Evolutionary conservation across 2,888 invertebrate species (phyloP), one percentile per base, ranked within the genome.

Genomic region (Herminia tarsipennalis): DNA sequence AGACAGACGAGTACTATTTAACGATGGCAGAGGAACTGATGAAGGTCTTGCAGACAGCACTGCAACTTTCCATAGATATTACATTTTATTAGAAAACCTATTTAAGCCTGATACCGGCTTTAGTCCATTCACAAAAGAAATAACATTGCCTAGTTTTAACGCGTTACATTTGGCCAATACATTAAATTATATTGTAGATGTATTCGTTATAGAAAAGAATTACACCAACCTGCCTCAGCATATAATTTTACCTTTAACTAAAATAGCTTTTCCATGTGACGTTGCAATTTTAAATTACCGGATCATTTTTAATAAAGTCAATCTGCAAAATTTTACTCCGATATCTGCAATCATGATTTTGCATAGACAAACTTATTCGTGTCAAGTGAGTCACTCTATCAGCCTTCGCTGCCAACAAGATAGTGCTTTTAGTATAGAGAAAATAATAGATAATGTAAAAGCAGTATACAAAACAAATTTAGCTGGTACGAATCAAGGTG

Each of bases 21-120:
- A 99, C 76, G 99, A 99, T 71, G 96, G 96, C 8, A 93, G 99
- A 54, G 99, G 99, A 2, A 95, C 98, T 93, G 96, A 96, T 2
- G 98, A 99, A 83, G 98, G 98, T 5, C 93, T 99, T 1, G 94
- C 97, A 0, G 99, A 99, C 79, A 98, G 97, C 81, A 94, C 95
- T 30, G 88, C 93, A 35, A 96, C 96, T 0, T 74, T 60, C 34
- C 87, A 88, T 42, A 71, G 80, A 34, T 83, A 88, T 52, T 78
- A 69, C 36, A 66, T 90, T 37, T 63, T 89, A 34, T 50, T 89
- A n/a, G 90, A 90, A 66, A 84, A 80, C 39, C 75, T 86, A n/a
- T 33, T 54, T 2, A 54, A 68, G 6, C 27, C 51, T 1, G 40
- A 37, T 3, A 45, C 29, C 10, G 32, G 24, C 12, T 43, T 56